Conservation (phyloP, 2,113 vertebrate genomes). For the Mystacornis crossleyi region DNA sequence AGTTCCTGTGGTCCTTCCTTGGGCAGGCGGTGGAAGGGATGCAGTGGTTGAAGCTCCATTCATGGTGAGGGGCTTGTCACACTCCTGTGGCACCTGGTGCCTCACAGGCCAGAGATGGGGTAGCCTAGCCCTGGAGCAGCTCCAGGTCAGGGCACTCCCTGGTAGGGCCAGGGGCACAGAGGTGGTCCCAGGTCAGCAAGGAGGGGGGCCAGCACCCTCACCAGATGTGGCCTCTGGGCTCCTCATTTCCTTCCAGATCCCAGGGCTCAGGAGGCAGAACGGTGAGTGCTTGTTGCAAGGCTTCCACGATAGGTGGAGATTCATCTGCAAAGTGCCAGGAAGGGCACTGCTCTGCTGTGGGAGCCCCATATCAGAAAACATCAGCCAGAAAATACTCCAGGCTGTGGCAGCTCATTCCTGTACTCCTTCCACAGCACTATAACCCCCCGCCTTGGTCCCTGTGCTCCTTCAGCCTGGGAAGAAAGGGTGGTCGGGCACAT, state of each 20-base stretch:
- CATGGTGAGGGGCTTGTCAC: background rate
- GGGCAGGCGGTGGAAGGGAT: fast-evolving
- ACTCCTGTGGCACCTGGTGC: fast-evolving
- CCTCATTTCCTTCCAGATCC: background rate
- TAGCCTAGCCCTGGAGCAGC: background rate
- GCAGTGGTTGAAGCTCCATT: fast-evolving
- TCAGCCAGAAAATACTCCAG: background rate
- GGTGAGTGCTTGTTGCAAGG: background rate
- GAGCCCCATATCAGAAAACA: background rate
- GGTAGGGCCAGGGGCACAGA: fast-evolving
- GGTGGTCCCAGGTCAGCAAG: background rate
- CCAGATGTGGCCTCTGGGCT: background rate
- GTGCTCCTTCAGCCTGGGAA: background rate
- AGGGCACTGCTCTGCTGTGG: background rate
- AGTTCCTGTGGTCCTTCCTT: background rate
- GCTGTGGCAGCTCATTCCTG: background rate
- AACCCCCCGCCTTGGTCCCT: fast-evolving
- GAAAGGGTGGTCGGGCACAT: fast-evolving
- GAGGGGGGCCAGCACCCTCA: fast-evolving
- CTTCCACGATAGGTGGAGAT: background rate
- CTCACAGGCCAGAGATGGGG: background rate
- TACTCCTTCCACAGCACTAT: background rate
- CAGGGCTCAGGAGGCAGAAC: background rate
- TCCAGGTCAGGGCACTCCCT: background rate
- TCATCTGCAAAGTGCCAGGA: fast-evolving